Evolutionary conservation across 1,140 invertebrate species (phyloP), one percentile per base, ranked within the genome.

Genomic region (Conus betulinus): DNA sequence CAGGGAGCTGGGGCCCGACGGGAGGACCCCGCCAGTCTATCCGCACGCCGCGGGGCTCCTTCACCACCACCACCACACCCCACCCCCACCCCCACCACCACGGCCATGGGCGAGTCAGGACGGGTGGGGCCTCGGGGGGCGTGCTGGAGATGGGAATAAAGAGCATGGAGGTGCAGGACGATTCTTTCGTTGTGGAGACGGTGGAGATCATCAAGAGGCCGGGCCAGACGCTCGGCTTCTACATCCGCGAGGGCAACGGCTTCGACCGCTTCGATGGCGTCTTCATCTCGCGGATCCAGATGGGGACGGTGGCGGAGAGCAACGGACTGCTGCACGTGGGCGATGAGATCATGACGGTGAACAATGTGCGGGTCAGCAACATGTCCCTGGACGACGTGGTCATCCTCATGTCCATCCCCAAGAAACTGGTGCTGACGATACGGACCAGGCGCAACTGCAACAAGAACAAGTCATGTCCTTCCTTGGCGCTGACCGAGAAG

Each of bases 151-250:
- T 95, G 94, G 94, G 94, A 88, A 95, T 95, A 93, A 95, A 95
- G 91, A 94, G 92, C 84, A 94, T 94, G 90, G 93, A 93, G 87
- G 92, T 94, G 82, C 91, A 93, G 90, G 94, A 94, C 91, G 93
- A 95, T 87, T 93, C 92, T 74, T 93, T 92, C 84, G 92, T 97
- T 91, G 97, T 99, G 82, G 97, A 99, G 95, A 97, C 99, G 93
- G 98, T 99, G 90, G 99, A 99, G 96, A 99, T 99, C 93, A 98
- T 99, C 89, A 99, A 99, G 96, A 97, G 99, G 92, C 99, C 99
- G 3, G 99, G 99, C 51, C 99, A 99, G 96, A 99, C 99, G 10
- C 96, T 99, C 84, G 99, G 99, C 76, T 97, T 99, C 87, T 99
- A 99, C 94, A 99, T 99, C 93, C 96, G 99, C 55, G 98, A 99